Percentiles rank a stretch among this genome's conserved stretches.
Evolutionary conservation across 2,113 vertebrate species (phyloP).

Genomic region (Scytalopus superciliaris): DNA sequence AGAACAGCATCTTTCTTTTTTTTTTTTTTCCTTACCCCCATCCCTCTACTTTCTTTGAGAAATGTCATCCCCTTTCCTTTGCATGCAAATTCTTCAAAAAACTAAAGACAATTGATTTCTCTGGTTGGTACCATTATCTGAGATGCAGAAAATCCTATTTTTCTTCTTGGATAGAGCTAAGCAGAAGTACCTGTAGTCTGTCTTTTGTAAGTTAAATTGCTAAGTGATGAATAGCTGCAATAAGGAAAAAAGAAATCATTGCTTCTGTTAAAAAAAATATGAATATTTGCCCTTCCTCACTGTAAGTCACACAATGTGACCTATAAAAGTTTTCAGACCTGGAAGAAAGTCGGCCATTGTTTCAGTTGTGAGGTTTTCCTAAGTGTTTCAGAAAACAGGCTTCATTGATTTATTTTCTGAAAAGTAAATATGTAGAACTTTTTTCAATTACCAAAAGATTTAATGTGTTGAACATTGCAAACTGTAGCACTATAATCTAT

Average conservation of each 20-base stretch:
- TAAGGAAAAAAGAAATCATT: neutral
- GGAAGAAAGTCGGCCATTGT: neutral
- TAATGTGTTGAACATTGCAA: neutral
- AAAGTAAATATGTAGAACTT: neutral
- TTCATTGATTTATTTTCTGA: neutral
- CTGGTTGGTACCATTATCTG: neutral
- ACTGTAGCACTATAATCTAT: neutral
- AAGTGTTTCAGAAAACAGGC: neutral
- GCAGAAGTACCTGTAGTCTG: neutral
- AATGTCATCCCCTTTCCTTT: neutral
- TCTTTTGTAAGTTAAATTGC: slow-evolving; percentile 16
- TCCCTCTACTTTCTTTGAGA: neutral
- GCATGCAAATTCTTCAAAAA: neutral
- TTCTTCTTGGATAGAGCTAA: neutral
- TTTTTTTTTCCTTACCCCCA: neutral
- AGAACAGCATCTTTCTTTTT: neutral
- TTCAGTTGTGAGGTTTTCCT: neutral
- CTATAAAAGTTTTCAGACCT: neutral
- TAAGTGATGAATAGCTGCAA: neutral
- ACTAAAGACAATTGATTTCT: neutral
- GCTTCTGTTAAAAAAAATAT: neutral
- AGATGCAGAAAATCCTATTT: neutral
- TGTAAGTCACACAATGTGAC: neutral
- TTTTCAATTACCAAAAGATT: neutral
- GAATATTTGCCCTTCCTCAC: neutral